Evolutionary conservation across 1,140 invertebrate species (phyloP).

Genomic region (Drosophila paulistorum): DNA sequence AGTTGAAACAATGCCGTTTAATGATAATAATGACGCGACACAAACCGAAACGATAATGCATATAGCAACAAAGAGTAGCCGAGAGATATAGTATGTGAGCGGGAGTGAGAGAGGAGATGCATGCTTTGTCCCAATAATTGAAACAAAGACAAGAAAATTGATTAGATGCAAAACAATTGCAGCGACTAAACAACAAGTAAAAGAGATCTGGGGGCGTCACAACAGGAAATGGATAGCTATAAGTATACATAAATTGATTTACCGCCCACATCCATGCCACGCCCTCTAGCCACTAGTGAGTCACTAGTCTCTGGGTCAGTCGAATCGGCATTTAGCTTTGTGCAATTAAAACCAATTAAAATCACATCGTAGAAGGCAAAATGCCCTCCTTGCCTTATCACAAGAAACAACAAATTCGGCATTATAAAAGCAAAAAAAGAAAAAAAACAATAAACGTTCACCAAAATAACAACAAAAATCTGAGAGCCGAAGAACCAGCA

Average conservation of each 20-base stretch:
- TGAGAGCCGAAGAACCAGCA: conserved; percentile 32
- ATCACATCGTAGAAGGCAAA: conserved; percentile 22
- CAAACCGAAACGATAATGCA: conserved; percentile 25
- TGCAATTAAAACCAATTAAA: conserved; percentile 71
- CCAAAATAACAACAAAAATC: conserved; percentile 18
- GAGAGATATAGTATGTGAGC: background rate
- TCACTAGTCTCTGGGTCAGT: conserved; percentile 25
- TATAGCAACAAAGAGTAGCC: background rate
- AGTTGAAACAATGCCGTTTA: conserved; percentile 67
- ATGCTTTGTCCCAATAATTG: conserved; percentile 38
- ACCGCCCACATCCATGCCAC: conserved; percentile 22
- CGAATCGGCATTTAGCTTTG: conserved; percentile 42
- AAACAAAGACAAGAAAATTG: conserved; percentile 37
- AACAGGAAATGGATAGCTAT: conserved; percentile 13
- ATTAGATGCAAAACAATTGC: conserved; percentile 41
- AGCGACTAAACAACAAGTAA: background rate
- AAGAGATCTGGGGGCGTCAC: background rate
- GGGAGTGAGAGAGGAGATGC: conserved; percentile 15
- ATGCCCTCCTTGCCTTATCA: conserved; percentile 14
- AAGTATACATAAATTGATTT: background rate
- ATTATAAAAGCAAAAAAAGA: conserved; percentile 10
- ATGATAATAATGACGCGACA: conserved; percentile 74
- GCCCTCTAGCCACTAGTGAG: conserved; percentile 19
- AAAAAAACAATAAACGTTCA: conserved; percentile 5
- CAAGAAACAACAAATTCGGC: background rate